These are phyloP conservation scores for Mycalesis mineus DNA, from an alignment of 2,888 invertebrate species.

Conservation along the genomic window DNA sequence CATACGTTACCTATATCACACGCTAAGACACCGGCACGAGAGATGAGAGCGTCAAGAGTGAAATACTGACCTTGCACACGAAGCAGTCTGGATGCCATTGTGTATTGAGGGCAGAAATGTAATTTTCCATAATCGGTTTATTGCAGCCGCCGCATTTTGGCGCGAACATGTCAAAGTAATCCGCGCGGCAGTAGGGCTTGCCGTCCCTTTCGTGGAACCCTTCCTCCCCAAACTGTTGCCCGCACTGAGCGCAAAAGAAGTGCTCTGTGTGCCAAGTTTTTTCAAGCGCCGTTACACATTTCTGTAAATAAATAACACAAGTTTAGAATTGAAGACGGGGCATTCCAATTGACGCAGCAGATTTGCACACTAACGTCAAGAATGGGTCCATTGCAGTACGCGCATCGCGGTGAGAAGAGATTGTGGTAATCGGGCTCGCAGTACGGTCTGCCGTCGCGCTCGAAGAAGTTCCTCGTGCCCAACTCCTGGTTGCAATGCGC, in stretches of 20 bases:
- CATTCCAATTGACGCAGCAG: background rate
- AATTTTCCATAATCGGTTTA: constrained; percentile 97
- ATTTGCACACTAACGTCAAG: constrained; percentile 89
- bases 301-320: constrained; percentile 79
- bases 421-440: constrained; percentile 99
- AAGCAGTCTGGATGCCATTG: constrained; percentile 99
- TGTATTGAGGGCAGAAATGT: constrained; percentile 96
- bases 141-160: constrained; percentile 98
- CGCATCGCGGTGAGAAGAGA: constrained; percentile 98
- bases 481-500: constrained; percentile 97
- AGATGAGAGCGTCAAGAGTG: background rate
- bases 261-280: constrained; percentile 99
- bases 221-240: constrained; percentile 97
- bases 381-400: constrained; percentile 99
- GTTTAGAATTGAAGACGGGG: background rate
- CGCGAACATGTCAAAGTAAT: constrained; percentile 98
- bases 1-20: constrained; percentile 32
- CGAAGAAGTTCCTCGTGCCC: constrained; percentile 99
- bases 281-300: constrained; percentile 98
- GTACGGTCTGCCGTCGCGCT: constrained; percentile 96
- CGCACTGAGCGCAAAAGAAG: constrained; percentile 98
- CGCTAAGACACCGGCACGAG: constrained; percentile 1
- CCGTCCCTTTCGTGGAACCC: constrained; percentile 98
- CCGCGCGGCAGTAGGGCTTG: constrained; percentile 96
- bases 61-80: constrained; percentile 94